Conservation (phyloP, 2,797 vertebrate genomes). For the Phoxinus dragarum region DNA sequence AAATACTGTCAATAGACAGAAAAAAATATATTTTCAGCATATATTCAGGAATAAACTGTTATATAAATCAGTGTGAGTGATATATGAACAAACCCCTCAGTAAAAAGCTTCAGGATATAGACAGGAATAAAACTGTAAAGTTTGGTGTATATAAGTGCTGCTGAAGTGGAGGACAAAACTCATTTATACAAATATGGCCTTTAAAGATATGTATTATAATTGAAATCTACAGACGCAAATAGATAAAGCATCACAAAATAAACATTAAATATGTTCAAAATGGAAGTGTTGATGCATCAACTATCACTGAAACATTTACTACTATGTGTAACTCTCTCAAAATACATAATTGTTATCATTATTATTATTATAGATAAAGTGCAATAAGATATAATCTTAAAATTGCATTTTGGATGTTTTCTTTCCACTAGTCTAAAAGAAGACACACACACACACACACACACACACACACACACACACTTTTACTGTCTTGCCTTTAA, state of each 20-base stretch:
- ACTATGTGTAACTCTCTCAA: too few species aligned
- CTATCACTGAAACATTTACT: too few species aligned
- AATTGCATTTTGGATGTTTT: not conserved
- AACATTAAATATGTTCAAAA: not conserved
- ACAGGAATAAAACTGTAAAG: not conserved
- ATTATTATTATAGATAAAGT: too few species aligned
- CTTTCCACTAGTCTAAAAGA: not conserved
- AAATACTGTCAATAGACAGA: not conserved
- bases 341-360: too few species aligned
- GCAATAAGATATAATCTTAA: too few species aligned
- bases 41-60: not conserved
- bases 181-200: not conserved
- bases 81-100: not conserved
- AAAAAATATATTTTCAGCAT: not conserved
- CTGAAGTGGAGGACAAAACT: not conserved
- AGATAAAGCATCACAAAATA: not conserved
- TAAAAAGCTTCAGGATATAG: not conserved
- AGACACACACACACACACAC: not conserved
- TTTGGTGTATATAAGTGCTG: not conserved
- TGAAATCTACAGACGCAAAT: not conserved
- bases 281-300: too few species aligned
- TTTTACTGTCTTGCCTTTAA: too few species aligned
- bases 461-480: too few species aligned
- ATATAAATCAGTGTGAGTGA: not conserved
- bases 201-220: not conserved